A percentile compares a stretch with the other conserved stretches of the same genome.
Conservation (phyloP, 2,113 vertebrate species). For the Hemicordylus capensis region DNA sequence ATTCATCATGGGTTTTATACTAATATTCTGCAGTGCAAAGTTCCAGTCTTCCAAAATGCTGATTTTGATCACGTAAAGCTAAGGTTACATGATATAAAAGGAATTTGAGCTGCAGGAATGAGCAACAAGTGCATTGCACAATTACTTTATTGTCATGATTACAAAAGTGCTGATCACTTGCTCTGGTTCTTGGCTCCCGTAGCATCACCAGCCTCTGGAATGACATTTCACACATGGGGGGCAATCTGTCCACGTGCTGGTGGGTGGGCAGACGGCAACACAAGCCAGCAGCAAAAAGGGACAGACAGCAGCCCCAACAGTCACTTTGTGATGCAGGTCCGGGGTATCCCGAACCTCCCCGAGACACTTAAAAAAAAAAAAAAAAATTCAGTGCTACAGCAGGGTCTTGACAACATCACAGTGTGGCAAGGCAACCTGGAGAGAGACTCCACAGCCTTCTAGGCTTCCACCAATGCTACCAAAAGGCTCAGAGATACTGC, state of each 20-base stretch:
- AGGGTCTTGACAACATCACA: not conserved
- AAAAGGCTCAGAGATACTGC: not conserved
- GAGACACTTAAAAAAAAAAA: not conserved
- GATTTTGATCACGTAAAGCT: not conserved
- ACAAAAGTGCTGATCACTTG: constrained; percentile 33
- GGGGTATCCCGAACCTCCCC: not conserved
- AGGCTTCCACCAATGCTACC: not conserved
- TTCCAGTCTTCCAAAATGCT: not conserved
- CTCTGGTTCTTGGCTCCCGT: constrained; percentile 50
- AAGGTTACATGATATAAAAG: not conserved
- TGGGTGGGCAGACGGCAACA: fast-evolving
- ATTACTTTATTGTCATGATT: constrained; percentile 49
- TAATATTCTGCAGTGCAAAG: no score
- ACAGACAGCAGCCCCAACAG: fast-evolving
- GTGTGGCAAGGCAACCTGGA: not conserved
- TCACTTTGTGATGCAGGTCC: not conserved
- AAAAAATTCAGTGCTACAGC: not conserved
- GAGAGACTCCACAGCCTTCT: not conserved
- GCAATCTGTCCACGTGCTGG: fast-evolving
- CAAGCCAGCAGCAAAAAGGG: not conserved
- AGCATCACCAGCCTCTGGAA: not conserved
- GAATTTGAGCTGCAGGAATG: not conserved
- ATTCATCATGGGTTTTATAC: not conserved
- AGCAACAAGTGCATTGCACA: constrained; percentile 15
- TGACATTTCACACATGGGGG: fast-evolving